phyloP scores from a whole-genome alignment of 1,140 invertebrate species.

The Pseudomyrmex pallidus region DNA sequence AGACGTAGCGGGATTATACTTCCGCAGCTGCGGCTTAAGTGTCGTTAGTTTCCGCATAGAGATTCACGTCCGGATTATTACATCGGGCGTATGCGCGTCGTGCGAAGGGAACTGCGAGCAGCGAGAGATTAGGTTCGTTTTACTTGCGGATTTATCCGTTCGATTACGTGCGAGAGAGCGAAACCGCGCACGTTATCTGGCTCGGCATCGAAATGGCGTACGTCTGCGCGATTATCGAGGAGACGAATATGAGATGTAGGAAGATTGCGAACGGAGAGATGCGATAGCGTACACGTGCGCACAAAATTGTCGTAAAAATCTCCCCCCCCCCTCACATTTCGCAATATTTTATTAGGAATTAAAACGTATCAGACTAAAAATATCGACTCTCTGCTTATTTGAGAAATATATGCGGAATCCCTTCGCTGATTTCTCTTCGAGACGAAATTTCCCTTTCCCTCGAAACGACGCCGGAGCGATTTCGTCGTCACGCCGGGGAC shows the following conservation, averaged over 20 bases:
- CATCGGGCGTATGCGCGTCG: slow-evolving; percentile 17
- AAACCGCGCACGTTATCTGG: slow-evolving; percentile 20
- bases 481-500: background rate
- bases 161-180: slow-evolving; percentile 45
- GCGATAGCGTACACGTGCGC: no score
- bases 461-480: background rate
- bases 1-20: background rate
- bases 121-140: slow-evolving; percentile 45
- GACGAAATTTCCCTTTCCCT: background rate
- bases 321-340: background rate
- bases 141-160: slow-evolving; percentile 51
- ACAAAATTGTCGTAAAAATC: background rate
- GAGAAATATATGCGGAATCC: background rate
- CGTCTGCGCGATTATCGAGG: slow-evolving; percentile 38
- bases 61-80: slow-evolving; percentile 26
- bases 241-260: slow-evolving; percentile 27
- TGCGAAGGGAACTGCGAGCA: slow-evolving; percentile 17
- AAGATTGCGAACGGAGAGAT: background rate
- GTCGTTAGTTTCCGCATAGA: background rate
- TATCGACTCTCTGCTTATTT: no score
- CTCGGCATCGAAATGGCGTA: slow-evolving; percentile 50
- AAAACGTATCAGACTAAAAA: no score
- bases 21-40: background rate
- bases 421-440: background rate
- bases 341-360: background rate